phyloP scores from a whole-genome alignment of 2,888 invertebrate species.

The Andrena hattorfiana region DNA sequence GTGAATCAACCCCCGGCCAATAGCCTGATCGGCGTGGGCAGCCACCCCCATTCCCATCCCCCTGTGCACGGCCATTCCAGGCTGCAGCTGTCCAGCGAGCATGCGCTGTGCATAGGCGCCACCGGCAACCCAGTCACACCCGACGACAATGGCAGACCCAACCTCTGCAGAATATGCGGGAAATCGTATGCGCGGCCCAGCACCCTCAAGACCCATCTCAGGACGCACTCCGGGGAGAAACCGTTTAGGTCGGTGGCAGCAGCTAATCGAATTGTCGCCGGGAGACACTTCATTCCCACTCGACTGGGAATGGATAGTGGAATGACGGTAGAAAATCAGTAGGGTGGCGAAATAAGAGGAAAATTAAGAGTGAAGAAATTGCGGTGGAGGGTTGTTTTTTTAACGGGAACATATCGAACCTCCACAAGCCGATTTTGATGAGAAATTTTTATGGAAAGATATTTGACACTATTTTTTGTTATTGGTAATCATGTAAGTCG shows the following conservation, averaged over 20 bases:
- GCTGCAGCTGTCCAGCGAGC: slow-evolving; percentile 79
- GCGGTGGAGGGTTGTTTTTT: no score
- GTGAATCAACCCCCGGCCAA: slow-evolving; percentile 83
- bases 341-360: no score
- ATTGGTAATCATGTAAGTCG: no score
- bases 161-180: slow-evolving; percentile 97
- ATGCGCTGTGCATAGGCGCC: slow-evolving; percentile 85
- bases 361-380: no score
- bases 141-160: slow-evolving; percentile 93
- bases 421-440: no score
- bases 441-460: no score
- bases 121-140: slow-evolving; percentile 86
- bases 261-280: background rate
- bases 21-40: slow-evolving; percentile 81
- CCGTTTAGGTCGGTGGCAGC: slow-evolving; percentile 88
- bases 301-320: no score
- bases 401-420: no score
- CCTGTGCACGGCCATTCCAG: slow-evolving; percentile 80
- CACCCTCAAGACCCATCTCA: slow-evolving; percentile 97
- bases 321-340: no score
- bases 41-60: slow-evolving; percentile 81
- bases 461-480: no score
- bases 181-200: slow-evolving; percentile 98
- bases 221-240: slow-evolving; percentile 98
- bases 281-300: background rate